Base-by-base conservation (phyloP, 53 echinoderm and acorn worm species). In the Stichopus horrens region DNA sequence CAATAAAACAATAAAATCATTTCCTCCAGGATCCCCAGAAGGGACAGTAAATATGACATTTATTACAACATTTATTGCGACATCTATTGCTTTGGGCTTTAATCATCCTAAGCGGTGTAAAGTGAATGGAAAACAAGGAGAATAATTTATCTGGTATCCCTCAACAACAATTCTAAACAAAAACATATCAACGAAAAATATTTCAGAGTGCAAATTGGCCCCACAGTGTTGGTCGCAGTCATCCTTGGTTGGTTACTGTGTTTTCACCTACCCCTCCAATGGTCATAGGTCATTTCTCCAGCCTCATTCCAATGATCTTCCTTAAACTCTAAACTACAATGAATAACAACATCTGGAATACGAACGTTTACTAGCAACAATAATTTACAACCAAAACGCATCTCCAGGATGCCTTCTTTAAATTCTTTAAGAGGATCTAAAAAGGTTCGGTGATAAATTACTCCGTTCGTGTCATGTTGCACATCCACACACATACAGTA, bases 391-490 rank as follows among this genome's bases (percentile, higher is more conserved):
- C 79, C 79, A 10, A 55, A 79, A 79, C 53, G 54, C 55, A 55
- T 19, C 63, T 53, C 54, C 13, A 54, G 16, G 79, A 52, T 55
- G 53, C 54, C 79, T 79, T 79, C 79, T 79, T 79, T 78, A 78
- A 78, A 78, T 78, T 79, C 79, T 79, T 53, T 53, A 53, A 79
- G 52, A 79, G 79, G 54, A 79, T 52, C 53, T 79, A 79, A 79
- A 75, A 54, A 54, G 37, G 37, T 37, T 37, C 37, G 0, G 37
- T 37, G 37, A 37, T 37, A 37, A 37, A 37, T 37, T 37, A 37
- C 37, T 37, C 37, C 2, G 37, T 37, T 37, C 2, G 37, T 37
- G 37, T 37, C 37, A 37, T 37, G 37, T 2, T 37, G 37, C 37
- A 37, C 37, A 37, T 37, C 37, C 37, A 37, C 37, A 37, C 37